Percentiles rank a stretch among this genome's conserved stretches.
These are phyloP conservation scores for Nemoura dubitans DNA, from an alignment of 2,888 invertebrate genomes.

Conservation along the genomic window DNA sequence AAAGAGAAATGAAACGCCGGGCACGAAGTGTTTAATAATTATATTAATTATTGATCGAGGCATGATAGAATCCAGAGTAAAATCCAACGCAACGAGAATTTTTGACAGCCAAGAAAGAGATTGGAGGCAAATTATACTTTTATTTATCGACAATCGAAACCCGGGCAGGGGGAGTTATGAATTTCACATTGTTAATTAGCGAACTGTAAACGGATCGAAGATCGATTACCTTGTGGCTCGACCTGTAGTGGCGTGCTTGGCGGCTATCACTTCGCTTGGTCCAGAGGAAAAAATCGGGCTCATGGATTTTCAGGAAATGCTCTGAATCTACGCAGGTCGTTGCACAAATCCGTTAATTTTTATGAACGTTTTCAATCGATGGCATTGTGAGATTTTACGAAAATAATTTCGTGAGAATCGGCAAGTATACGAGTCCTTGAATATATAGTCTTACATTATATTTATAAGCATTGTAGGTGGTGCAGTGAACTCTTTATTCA, in stretches of 20 bases:
- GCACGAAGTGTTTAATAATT: constrained; percentile 21
- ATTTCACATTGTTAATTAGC: constrained; percentile 7
- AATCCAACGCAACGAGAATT: not conserved
- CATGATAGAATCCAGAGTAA: constrained; percentile 22
- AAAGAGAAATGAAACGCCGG: constrained; percentile 34
- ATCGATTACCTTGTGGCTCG: not conserved
- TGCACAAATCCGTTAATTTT: no score
- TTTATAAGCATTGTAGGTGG: no score
- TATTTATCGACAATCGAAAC: not conserved
- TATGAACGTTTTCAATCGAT: no score
- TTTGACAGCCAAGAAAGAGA: not conserved
- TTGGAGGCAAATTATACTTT: constrained; percentile 12
- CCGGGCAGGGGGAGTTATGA: not conserved
- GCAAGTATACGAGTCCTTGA: no score
- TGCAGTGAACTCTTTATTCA: not conserved
- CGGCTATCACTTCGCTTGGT: no score
- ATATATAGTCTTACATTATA: no score
- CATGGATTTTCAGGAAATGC: no score
- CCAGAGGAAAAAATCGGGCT: no score
- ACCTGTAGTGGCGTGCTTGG: not conserved
- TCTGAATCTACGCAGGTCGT: no score
- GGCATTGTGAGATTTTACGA: no score
- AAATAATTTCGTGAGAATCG: no score
- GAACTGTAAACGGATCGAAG: not conserved
- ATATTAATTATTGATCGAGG: constrained; percentile 25